phyloP scores from a whole-genome alignment of 2,797 vertebrate species.

The Hydrocynus forskahlii region DNA sequence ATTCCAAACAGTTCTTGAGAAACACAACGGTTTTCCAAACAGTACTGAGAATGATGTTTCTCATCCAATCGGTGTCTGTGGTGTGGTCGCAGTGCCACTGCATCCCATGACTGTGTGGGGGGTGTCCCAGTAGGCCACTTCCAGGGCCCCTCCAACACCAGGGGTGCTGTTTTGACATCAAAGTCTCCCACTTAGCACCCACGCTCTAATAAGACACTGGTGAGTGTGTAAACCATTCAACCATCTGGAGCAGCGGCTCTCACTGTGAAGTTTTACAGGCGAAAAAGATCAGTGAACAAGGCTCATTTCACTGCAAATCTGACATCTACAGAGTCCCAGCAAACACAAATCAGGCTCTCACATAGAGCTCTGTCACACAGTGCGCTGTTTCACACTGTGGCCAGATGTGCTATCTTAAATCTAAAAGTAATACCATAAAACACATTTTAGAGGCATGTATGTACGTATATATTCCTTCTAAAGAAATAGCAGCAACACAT shows the following conservation, averaged over 20 bases:
- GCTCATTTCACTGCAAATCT: slow-evolving; percentile 43
- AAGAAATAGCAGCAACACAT: no score
- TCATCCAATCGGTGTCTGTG: neutral
- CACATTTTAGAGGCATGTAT: neutral
- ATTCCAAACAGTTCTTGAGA: neutral
- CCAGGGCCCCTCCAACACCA: slow-evolving; percentile 30
- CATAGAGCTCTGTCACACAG: no score
- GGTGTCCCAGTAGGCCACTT: slow-evolving; percentile 25
- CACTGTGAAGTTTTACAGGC: slow-evolving; percentile 31
- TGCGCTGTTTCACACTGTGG: no score
- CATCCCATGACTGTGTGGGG: neutral
- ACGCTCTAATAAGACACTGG: slow-evolving; percentile 52
- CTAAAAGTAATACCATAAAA: neutral
- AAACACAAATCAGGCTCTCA: slow-evolving; percentile 14
- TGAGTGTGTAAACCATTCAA: slow-evolving; percentile 40
- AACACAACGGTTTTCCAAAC: neutral
- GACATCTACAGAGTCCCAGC: slow-evolving; percentile 25
- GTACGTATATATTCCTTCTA: no score
- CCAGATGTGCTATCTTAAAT: neutral
- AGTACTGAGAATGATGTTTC: neutral
- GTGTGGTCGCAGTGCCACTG: neutral
- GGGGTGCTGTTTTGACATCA: slow-evolving; percentile 56
- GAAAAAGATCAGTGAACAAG: slow-evolving; percentile 39
- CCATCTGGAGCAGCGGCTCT: slow-evolving; percentile 29
- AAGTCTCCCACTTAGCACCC: slow-evolving; percentile 60